These are phyloP conservation scores for Acleris emargana DNA, from an alignment of 2,888 invertebrate species.

Conservation along the genomic window DNA sequence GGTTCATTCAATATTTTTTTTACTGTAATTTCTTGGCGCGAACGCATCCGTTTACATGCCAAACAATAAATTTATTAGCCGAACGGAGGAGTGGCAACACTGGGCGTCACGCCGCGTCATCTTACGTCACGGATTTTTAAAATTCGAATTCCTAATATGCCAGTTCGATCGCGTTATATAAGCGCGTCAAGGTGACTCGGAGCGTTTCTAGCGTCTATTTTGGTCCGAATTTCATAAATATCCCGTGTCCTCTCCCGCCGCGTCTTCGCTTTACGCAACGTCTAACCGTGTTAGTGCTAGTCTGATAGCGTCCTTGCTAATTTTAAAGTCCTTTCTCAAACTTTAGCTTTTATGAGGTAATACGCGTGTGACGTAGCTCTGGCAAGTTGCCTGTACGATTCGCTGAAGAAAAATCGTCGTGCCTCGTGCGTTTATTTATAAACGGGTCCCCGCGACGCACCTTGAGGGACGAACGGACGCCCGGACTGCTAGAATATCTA, in stretches of 20 bases:
- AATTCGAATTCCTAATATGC: conserved; percentile 59
- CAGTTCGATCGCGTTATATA: conserved; percentile 68
- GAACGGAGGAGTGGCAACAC: conserved; percentile 81
- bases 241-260: conserved; percentile 76
- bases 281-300: conserved; percentile 52
- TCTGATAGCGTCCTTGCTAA: conserved; percentile 75
- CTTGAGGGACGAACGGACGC: conserved; percentile 65
- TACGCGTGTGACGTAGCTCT: conserved; percentile 72
- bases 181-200: conserved; percentile 80
- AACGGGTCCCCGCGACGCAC: conserved; percentile 65
- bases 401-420: conserved; percentile 65
- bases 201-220: conserved; percentile 81
- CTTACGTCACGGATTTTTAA: conserved; percentile 69
- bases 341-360: conserved; percentile 80
- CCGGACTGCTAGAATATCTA: conserved; percentile 45
- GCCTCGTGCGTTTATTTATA: conserved; percentile 64
- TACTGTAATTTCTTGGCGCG: conserved; percentile 83
- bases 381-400: conserved; percentile 81
- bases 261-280: conserved; percentile 68
- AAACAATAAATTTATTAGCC: conserved; percentile 84
- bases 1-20: conserved; percentile 82
- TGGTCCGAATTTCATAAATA: conserved; percentile 83
- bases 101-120: conserved; percentile 62
- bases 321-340: conserved; percentile 81
- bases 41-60: conserved; percentile 84